phyloP scores from a whole-genome alignment of 1,140 invertebrate species.

The Apis florea region DNA sequence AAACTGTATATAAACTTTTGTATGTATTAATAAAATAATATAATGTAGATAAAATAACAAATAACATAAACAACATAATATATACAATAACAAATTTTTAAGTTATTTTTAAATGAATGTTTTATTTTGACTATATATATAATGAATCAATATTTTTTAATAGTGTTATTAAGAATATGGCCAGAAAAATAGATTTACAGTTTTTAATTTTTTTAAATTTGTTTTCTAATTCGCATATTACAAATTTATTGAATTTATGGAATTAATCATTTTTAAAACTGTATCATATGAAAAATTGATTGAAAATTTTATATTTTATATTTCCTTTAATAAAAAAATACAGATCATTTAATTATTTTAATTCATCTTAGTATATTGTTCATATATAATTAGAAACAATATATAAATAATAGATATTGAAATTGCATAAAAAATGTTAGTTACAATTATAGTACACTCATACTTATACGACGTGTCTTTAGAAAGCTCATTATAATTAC shows the following conservation, averaged over 20 bases:
- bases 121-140: background rate
- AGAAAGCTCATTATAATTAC: conserved; percentile 12
- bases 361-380: background rate
- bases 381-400: background rate
- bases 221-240: background rate
- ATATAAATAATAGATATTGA: too few relatives aligned
- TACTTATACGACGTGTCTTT: conserved; percentile 1
- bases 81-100: conserved; percentile 2
- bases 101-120: background rate
- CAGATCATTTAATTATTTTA: background rate
- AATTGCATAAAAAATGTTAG: background rate
- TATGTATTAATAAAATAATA: background rate
- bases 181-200: too few relatives aligned
- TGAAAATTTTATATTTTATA: too few relatives aligned
- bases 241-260: too few relatives aligned
- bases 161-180: background rate
- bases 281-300: too few relatives aligned
- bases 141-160: background rate
- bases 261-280: too few relatives aligned
- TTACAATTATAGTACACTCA: background rate
- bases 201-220: too few relatives aligned
- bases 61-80: background rate
- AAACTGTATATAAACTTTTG: background rate
- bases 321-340: background rate
- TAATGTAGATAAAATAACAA: background rate